Evolutionary conservation across 2,113 vertebrate genomes (phyloP).

Genomic region (Corythornis cristatus): DNA sequence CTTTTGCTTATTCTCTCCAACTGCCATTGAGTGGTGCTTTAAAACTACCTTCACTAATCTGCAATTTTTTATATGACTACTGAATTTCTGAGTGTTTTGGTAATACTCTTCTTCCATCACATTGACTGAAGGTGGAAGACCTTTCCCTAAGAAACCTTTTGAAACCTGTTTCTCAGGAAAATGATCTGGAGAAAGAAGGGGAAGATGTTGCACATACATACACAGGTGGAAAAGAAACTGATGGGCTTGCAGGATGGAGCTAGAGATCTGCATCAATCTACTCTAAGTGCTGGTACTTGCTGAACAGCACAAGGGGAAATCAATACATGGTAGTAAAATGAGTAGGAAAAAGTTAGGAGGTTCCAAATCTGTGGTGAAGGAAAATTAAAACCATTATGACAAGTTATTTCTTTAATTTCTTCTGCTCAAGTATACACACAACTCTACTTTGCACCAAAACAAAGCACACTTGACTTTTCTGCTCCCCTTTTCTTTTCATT

Average conservation of each 20-base stretch:
- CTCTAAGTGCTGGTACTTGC: neutral
- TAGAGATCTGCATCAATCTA: neutral
- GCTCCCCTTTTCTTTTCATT: neutral
- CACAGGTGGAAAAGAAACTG: neutral
- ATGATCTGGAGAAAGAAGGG: neutral
- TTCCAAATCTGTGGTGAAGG: neutral
- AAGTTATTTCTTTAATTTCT: neutral
- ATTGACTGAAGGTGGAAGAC: neutral
- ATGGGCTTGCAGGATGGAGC: neutral
- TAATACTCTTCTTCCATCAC: neutral
- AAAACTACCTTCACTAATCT: neutral
- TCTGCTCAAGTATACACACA: neutral
- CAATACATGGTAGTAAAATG: neutral
- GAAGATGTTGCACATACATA: neutral
- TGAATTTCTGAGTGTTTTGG: neutral
- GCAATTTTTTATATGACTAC: neutral
- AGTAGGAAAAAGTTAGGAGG: neutral
- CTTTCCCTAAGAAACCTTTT: neutral
- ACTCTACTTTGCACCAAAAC: neutral
- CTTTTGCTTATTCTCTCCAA: neutral
- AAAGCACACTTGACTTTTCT: neutral
- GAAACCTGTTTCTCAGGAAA: neutral
- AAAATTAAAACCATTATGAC: neutral
- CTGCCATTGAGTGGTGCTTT: neutral
- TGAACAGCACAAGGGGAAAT: neutral